phyloP scores from a whole-genome alignment of 1,140 invertebrate genomes.

The Musca domestica region DNA sequence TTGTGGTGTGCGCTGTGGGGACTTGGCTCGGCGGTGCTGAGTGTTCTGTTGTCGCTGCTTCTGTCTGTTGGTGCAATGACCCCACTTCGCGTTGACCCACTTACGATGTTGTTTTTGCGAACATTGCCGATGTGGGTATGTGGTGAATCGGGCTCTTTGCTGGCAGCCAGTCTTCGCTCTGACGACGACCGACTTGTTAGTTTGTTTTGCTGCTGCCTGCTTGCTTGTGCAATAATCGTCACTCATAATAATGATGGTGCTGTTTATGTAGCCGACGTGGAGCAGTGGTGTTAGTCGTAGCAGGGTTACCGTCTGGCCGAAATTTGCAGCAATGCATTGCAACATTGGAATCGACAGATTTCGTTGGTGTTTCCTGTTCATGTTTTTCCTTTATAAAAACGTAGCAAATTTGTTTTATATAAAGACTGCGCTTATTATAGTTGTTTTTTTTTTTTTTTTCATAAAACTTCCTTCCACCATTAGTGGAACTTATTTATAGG shows the following conservation, averaged over 20 bases:
- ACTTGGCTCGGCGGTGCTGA: too few relatives aligned
- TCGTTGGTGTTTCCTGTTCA: too few relatives aligned
- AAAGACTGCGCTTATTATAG: too few relatives aligned
- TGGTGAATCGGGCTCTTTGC: constrained; percentile 4
- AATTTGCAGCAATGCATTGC: too few relatives aligned
- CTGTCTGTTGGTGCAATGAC: constrained; percentile 26
- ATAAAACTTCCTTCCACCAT: too few relatives aligned
- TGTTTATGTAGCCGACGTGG: background rate
- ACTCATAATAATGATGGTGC: too few relatives aligned
- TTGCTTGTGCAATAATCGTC: constrained; percentile 26
- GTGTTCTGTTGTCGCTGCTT: constrained; percentile 6
- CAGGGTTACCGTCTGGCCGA: background rate
- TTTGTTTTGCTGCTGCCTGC: constrained; percentile 31
- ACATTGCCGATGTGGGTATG: constrained; percentile 22
- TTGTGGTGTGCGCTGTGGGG: too few relatives aligned
- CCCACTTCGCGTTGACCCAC: constrained; percentile 31
- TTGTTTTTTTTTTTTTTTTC: too few relatives aligned
- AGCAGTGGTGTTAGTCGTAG: background rate
- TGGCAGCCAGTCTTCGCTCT: background rate
- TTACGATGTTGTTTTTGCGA: constrained; percentile 30
- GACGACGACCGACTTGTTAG: constrained; percentile 26
- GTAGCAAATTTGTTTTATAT: too few relatives aligned
- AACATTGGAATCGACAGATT: too few relatives aligned
- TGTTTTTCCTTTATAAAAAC: too few relatives aligned
- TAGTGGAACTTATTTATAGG: too few relatives aligned